phyloP scores from a whole-genome alignment of 2,888 invertebrate species.

The Labia minor region DNA sequence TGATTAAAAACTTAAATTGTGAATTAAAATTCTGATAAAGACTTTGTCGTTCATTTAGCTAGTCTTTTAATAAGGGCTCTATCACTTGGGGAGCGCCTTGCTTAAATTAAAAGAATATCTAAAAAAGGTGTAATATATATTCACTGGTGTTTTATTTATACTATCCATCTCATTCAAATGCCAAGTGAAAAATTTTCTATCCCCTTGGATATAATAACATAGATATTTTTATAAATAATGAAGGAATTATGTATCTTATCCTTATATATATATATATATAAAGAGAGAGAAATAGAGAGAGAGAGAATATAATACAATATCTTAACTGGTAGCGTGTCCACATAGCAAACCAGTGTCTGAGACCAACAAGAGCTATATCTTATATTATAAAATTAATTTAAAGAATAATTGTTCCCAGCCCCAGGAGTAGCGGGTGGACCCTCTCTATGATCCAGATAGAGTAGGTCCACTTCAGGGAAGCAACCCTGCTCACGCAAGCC shows the following conservation, averaged over 20 bases:
- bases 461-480: too few relatives aligned
- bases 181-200: not conserved
- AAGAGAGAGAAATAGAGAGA: too few relatives aligned
- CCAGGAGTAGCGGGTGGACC: too few relatives aligned
- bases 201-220: not conserved
- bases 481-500: too few relatives aligned
- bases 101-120: not conserved
- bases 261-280: not conserved
- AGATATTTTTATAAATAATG: not conserved
- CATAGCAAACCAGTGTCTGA: too few relatives aligned
- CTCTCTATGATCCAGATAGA: too few relatives aligned
- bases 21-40: conserved; percentile 13
- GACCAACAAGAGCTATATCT: too few relatives aligned
- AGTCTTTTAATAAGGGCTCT: conserved; percentile 4
- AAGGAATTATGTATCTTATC: not conserved
- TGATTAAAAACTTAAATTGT: conserved; percentile 13
- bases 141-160: conserved; percentile 2
- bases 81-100: not conserved
- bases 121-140: not conserved
- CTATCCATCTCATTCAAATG: not conserved
- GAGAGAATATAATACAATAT: too few relatives aligned
- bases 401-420: too few relatives aligned
- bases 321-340: too few relatives aligned
- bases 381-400: too few relatives aligned
- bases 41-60: conserved; percentile 13